Conservation (phyloP, 2,888 invertebrate genomes). For the Cheilosia impressa region DNA sequence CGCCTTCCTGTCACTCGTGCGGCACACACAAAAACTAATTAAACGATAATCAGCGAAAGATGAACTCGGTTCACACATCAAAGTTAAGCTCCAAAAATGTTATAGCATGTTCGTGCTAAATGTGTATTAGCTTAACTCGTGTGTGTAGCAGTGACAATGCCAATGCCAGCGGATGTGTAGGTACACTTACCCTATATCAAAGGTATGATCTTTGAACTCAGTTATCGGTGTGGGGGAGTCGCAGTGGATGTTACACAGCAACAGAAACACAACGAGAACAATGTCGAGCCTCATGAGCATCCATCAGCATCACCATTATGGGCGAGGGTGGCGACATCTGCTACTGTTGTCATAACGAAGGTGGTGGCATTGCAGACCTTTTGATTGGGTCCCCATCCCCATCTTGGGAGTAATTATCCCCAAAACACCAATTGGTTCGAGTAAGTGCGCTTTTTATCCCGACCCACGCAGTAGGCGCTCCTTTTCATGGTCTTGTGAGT, state of each 20-base stretch:
- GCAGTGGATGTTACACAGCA: constrained; percentile 2
- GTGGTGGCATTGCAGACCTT: constrained; percentile 1
- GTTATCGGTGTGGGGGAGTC: constrained; percentile 8
- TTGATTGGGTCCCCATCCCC: too few relatives aligned
- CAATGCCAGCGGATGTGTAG: constrained; percentile 46
- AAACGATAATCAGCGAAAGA: constrained; percentile 55
- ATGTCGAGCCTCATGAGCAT: constrained; percentile 8
- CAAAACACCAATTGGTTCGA: too few relatives aligned
- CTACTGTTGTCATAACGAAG: constrained; percentile 13
- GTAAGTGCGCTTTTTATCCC: neutral
- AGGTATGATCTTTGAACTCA: constrained; percentile 51
- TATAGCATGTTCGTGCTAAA: constrained; percentile 9
- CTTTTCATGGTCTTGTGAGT: constrained; percentile 7
- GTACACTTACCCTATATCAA: constrained; percentile 32
- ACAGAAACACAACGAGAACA: constrained; percentile 15
- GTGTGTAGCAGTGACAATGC: constrained; percentile 24
- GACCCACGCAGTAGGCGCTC: neutral
- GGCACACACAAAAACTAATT: constrained; percentile 55
- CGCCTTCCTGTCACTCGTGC: constrained; percentile 40
- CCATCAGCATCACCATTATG: neutral
- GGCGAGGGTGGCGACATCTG: constrained; percentile 40
- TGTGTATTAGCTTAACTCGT: constrained; percentile 11
- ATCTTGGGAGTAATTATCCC: too few relatives aligned
- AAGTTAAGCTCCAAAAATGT: constrained; percentile 21
- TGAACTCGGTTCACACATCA: constrained; percentile 49